Conservation (phyloP, 1,140 invertebrate genomes). For the Sycophaga agraensis region DNA sequence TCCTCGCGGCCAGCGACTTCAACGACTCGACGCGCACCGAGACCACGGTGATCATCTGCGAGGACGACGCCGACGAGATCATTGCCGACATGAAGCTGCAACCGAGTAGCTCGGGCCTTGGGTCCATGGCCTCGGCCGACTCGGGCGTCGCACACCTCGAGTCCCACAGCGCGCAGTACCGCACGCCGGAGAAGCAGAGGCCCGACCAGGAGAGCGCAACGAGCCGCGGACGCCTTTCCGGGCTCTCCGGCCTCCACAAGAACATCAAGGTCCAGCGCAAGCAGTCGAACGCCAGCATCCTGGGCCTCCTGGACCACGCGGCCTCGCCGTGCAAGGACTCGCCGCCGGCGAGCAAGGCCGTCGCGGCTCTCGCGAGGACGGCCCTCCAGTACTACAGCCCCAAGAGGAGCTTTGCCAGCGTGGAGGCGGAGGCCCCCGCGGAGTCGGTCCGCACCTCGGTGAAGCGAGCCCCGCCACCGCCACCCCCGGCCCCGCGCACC, state of each 20-base stretch:
- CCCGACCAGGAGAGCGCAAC: neutral
- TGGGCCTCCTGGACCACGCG: conserved; percentile 45
- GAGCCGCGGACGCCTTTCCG: neutral
- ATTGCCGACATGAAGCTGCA: neutral
- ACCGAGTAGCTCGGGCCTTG: neutral
- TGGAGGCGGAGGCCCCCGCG: conserved; percentile 31
- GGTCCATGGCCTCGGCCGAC: neutral
- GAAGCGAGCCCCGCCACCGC: too few relatives aligned
- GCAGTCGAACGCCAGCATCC: conserved; percentile 14
- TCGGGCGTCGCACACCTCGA: neutral
- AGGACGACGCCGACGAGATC: conserved; percentile 20
- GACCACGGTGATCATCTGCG: conserved; percentile 34
- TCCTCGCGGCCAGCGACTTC: neutral
- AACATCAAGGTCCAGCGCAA: conserved; percentile 13
- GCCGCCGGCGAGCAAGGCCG: conserved; percentile 42
- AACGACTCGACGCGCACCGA: conserved; percentile 30
- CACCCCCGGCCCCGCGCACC: neutral
- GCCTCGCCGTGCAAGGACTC: conserved; percentile 52
- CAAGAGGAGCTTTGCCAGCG: conserved; percentile 42
- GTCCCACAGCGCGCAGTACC: neutral
- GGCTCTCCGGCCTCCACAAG: conserved; percentile 2
- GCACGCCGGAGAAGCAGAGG: conserved; percentile 27
- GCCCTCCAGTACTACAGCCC: conserved; percentile 39
- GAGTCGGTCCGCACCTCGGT: too few relatives aligned
- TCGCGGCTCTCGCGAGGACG: neutral